Evolutionary conservation across 2,888 invertebrate genomes (phyloP).

Genomic region (Tetrapedia diversipes): DNA sequence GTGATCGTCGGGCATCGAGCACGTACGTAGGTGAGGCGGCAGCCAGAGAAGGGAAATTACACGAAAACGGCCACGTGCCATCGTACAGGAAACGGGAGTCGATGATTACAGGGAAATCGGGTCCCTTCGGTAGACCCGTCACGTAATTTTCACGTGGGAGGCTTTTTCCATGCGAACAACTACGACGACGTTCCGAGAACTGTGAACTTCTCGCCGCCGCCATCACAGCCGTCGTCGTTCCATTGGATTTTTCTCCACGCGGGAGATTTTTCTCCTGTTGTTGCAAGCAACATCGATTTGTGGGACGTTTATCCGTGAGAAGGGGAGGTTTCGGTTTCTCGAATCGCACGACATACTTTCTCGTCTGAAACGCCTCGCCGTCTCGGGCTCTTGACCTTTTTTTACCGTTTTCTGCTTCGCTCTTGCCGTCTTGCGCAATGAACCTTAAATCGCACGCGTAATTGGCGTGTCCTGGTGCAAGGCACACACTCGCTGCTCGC

Average conservation of each 20-base stretch:
- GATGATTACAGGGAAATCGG: constrained; percentile 47
- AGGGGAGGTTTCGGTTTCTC: constrained; percentile 20
- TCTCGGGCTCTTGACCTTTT: constrained; percentile 30
- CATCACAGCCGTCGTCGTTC: no score
- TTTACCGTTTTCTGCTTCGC: constrained; percentile 4
- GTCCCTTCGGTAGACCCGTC: constrained; percentile 48
- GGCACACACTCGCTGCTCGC: constrained; percentile 67
- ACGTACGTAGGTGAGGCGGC: constrained; percentile 68
- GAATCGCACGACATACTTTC: constrained; percentile 6
- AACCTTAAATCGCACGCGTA: constrained; percentile 60
- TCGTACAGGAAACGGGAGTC: constrained; percentile 55
- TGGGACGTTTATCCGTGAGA: constrained; percentile 9
- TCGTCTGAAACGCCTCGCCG: constrained; percentile 1
- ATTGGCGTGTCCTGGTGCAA: constrained; percentile 73
- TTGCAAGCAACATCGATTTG: background rate
- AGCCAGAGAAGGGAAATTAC: constrained; percentile 50
- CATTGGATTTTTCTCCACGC: constrained; percentile 17
- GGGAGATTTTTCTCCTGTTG: constrained; percentile 10
- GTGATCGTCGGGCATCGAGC: constrained; percentile 71
- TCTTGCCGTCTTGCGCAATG: constrained; percentile 38
- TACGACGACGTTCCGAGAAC: constrained; percentile 22
- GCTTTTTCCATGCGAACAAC: constrained; percentile 10
- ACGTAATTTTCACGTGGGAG: constrained; percentile 48
- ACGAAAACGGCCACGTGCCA: constrained; percentile 61
- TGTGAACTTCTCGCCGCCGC: no score